phyloP scores from a whole-genome alignment of 2,797 vertebrate genomes.

The Centroberyx gerrardi region DNA sequence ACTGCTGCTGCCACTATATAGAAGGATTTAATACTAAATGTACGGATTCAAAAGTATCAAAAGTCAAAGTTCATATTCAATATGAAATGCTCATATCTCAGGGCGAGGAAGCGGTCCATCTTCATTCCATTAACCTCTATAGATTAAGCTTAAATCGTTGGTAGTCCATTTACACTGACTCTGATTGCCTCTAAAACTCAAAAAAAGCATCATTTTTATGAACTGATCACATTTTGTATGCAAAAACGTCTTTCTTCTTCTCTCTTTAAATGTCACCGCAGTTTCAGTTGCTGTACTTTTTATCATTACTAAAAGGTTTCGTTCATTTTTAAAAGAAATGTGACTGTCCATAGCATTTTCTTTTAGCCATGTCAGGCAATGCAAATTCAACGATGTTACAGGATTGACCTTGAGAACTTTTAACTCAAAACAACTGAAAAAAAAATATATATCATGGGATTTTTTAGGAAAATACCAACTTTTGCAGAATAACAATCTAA shows the following conservation, averaged over 20 bases:
- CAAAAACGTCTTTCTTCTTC: not conserved
- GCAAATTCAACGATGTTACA: no score
- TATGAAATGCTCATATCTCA: no score
- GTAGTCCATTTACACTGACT: no score
- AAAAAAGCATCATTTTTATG: not conserved
- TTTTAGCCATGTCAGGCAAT: not conserved
- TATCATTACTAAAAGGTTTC: not conserved
- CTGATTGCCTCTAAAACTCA: no score
- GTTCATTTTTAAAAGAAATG: not conserved
- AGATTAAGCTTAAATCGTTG: no score
- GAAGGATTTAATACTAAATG: conserved; percentile 11
- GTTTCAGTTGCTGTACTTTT: no score
- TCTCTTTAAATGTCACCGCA: no score
- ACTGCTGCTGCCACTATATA: conserved; percentile 18
- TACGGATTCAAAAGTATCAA: not conserved
- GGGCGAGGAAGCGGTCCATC: no score
- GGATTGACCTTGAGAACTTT: not conserved
- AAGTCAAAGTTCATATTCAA: conserved; percentile 8
- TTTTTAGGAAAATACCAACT: not conserved
- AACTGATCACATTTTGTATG: not conserved
- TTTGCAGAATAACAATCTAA: conserved; percentile 12
- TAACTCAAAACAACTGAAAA: not conserved
- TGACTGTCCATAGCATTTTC: not conserved
- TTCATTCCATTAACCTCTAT: no score
- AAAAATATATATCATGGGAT: not conserved